Evolutionary conservation across 1,140 invertebrate species (phyloP).

Genomic region (Drosophila parvula): DNA sequence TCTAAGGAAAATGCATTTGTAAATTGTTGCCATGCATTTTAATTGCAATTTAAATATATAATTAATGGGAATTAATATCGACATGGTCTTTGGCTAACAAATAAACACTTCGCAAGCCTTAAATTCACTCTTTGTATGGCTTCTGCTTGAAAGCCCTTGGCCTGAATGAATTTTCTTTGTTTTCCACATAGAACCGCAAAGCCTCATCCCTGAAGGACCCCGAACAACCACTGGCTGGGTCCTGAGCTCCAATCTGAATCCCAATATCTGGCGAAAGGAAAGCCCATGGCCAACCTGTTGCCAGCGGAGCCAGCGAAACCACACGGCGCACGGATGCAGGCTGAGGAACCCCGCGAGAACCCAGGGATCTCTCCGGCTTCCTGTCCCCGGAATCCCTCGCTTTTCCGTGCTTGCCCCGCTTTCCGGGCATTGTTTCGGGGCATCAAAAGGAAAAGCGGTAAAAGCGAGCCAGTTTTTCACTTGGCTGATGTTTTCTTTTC

Average conservation of each 20-base stretch:
- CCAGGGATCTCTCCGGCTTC: conserved; percentile 12
- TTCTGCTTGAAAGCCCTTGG: background rate
- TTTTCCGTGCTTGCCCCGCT: conserved; percentile 6
- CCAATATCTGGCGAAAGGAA: background rate
- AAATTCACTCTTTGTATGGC: background rate
- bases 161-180: background rate
- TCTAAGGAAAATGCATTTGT: background rate
- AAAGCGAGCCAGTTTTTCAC: conserved; percentile 19
- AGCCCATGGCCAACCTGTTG: conserved; percentile 30
- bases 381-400: conserved; percentile 1
- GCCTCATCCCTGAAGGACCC: background rate
- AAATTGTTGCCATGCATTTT: background rate
- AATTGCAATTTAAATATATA: background rate
- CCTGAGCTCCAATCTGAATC: background rate
- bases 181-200: conserved; percentile 5
- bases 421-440: conserved; percentile 33
- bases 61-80: no score
- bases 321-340: conserved; percentile 14
- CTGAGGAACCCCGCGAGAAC: background rate
- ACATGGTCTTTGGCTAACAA: background rate
- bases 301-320: conserved; percentile 16
- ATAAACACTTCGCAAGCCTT: background rate
- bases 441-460: conserved; percentile 42
- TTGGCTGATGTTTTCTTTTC: conserved; percentile 62
- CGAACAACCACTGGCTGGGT: background rate